Conservation (phyloP, 2,797 vertebrate species). For the Lerista edwardsae region DNA sequence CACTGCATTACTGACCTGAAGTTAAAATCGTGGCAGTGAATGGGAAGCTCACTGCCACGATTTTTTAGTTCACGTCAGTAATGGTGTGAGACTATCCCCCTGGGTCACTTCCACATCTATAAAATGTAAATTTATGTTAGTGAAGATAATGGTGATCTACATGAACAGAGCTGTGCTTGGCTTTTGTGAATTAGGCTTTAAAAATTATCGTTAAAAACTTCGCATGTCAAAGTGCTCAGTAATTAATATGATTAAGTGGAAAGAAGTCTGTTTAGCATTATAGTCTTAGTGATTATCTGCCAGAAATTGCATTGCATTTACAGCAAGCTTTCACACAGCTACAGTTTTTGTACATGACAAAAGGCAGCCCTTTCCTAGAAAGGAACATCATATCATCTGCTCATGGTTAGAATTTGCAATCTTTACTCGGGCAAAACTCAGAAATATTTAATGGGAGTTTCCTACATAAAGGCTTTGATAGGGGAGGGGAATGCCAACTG, state of each 20-base stretch:
- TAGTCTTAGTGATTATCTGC: constrained; percentile 9
- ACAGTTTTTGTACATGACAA: not conserved
- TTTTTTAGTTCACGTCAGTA: too few relatives aligned
- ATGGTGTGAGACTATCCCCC: too few relatives aligned
- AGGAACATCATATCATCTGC: constrained; percentile 21
- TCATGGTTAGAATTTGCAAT: not conserved
- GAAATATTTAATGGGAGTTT: constrained; percentile 22
- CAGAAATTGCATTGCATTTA: constrained; percentile 20
- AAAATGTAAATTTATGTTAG: not conserved
- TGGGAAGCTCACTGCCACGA: not conserved
- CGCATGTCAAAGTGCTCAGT: constrained; percentile 2
- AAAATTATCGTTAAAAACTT: not conserved
- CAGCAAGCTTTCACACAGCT: not conserved
- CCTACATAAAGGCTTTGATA: not conserved
- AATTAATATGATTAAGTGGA: not conserved
- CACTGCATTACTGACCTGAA: not conserved
- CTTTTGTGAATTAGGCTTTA: not conserved
- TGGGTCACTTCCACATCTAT: not conserved
- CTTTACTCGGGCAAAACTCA: constrained; percentile 29
- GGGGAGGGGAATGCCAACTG: constrained; percentile 26
- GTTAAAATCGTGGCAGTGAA: too few relatives aligned
- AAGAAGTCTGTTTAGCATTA: not conserved
- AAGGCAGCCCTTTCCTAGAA: not conserved
- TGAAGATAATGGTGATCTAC: not conserved
- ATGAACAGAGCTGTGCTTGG: not conserved